Conservation (phyloP, 2,888 invertebrate genomes). For the Sesamia inferens region DNA sequence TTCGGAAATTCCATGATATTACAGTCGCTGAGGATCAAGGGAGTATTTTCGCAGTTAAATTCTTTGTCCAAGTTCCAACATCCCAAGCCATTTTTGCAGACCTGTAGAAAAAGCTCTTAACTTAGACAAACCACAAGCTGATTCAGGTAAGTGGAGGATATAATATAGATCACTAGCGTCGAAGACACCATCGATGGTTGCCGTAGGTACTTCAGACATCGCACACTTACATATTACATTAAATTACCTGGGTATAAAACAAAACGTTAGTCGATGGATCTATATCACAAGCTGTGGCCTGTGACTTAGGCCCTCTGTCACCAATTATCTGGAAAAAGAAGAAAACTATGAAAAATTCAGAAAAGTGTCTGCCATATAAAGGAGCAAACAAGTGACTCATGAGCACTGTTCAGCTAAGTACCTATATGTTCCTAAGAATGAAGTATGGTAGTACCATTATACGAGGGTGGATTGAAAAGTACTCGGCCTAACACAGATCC, state of each 20-base stretch:
- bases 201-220: too few species aligned
- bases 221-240: neutral
- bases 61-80: conserved; percentile 93
- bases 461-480: too few species aligned
- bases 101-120: conserved; percentile 67
- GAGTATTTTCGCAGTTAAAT: conserved; percentile 90
- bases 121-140: neutral
- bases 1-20: conserved; percentile 93
- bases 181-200: too few species aligned
- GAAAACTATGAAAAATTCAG: neutral
- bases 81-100: conserved; percentile 93
- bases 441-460: neutral
- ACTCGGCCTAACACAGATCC: too few species aligned
- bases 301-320: conserved; percentile 92
- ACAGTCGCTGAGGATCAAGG: conserved; percentile 92
- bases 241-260: conserved; percentile 91
- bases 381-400: too few species aligned
- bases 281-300: conserved; percentile 92
- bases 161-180: too few species aligned
- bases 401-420: neutral
- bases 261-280: conserved; percentile 91
- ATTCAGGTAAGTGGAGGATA: too few species aligned
- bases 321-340: conserved; percentile 88
- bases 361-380: neutral
- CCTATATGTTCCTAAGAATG: neutral